Evolutionary conservation across 2,888 invertebrate genomes (phyloP), one percentile per base, ranked within the genome.

Genomic region (Lagria hirta): DNA sequence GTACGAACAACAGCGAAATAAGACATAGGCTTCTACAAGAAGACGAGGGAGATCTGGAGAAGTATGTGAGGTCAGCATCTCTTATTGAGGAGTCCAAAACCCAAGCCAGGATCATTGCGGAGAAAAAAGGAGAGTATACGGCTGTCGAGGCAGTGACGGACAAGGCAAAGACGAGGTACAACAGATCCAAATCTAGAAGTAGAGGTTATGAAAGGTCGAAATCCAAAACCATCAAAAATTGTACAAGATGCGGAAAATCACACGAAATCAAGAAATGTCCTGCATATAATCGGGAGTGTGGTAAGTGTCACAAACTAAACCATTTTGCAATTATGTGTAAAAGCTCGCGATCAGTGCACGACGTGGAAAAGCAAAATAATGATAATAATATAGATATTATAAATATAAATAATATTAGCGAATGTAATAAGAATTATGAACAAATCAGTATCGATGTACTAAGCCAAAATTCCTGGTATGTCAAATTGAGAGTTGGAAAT

Each of bases 401-500:
- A n/a, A 4, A 32, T 3, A 10, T n/a, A n/a, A n/a, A n/a, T n/a
- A n/a, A n/a, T 32, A 18, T 18, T 18, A 6, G n/a, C 5, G 20
- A 18, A 6, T 18, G n/a, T 15, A 17, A 32, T 12, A 20, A 30
- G n/a, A 8, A 4, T 16, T 29, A 5, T 10, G 16, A 29, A 12
- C 8, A 10, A n/a, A 16, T 7, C 6, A 16, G 2, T n/a, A n/a
- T 29, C 3, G n/a, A 14, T n/a, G 24, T 10, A 24, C 10, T 24
- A 4, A 24, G 5, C 4, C 4, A 24, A 17, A 23, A n/a, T n/a
- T n/a, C n/a, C 23, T 11, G 12, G 8, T 12, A 28, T n/a, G 8
- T 38, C 20, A 21, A 51, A 24, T 35, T 51, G 20, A 14, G 8
- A 26, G 43, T 51, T 13, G 45, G 45, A 29, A 36, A 45, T 14